These are phyloP conservation scores for Tringa solitaria DNA, from an alignment of 2,113 vertebrate species.

Conservation along the genomic window DNA sequence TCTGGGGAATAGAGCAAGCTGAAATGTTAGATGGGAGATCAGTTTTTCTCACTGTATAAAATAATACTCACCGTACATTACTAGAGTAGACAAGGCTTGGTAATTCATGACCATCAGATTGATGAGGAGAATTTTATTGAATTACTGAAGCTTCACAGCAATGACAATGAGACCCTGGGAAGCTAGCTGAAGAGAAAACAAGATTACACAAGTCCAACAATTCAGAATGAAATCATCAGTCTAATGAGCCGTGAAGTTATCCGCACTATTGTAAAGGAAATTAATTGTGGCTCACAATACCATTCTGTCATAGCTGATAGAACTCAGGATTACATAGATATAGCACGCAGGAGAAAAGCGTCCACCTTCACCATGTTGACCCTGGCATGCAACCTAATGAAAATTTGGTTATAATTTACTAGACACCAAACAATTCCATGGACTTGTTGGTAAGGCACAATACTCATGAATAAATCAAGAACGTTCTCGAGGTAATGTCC, in stretches of 20 bases:
- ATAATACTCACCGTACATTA: background rate
- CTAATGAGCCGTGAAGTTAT: slow-evolving; percentile 70
- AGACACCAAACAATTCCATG: background rate
- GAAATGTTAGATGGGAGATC: background rate
- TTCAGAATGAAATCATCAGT: slow-evolving; percentile 66
- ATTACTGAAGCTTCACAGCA: slow-evolving; percentile 55
- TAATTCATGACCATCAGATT: slow-evolving; percentile 33
- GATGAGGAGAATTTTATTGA: slow-evolving; percentile 45
- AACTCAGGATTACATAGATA: slow-evolving; percentile 40
- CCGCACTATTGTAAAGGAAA: slow-evolving; percentile 64
- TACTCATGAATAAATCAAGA: background rate
- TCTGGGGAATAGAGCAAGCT: background rate
- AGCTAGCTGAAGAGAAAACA: slow-evolving; percentile 72
- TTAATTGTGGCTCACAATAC: slow-evolving; percentile 62
- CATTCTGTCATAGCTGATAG: slow-evolving; percentile 53
- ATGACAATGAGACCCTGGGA: slow-evolving; percentile 66
- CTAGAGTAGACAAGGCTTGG: slow-evolving; percentile 1
- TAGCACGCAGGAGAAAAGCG: background rate
- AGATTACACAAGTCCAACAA: slow-evolving; percentile 74
- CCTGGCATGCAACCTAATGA: background rate
- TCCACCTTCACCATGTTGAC: background rate
- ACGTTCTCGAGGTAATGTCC: background rate
- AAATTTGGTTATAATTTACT: background rate
- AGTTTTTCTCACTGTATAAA: slow-evolving; percentile 1
- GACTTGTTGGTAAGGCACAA: background rate